Conservation (phyloP, 2,797 vertebrate species). For the Takifugu rubripes region DNA sequence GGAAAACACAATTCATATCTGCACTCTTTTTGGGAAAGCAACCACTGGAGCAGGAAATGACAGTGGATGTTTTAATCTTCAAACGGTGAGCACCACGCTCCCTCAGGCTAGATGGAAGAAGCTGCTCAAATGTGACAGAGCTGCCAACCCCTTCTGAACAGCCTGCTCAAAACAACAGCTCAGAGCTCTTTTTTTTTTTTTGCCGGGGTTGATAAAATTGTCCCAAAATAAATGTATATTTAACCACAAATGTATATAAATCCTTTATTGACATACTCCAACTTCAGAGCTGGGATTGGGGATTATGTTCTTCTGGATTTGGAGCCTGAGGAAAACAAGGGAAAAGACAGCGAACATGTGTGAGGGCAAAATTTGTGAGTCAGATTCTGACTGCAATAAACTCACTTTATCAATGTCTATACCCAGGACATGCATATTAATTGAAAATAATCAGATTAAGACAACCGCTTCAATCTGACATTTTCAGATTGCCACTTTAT, state of each 20-base stretch:
- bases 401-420: slow-evolving; percentile 98
- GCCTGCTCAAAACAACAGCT: slow-evolving; percentile 34
- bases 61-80: slow-evolving; percentile 95
- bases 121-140: slow-evolving; percentile 72
- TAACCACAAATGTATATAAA: slow-evolving; percentile 11
- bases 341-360: slow-evolving; percentile 31
- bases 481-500: slow-evolving; percentile 97
- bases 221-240: slow-evolving; percentile 19
- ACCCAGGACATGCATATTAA: slow-evolving; percentile 96
- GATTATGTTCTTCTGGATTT: slow-evolving; percentile 5
- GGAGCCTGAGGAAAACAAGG: slow-evolving; percentile 23
- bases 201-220: slow-evolving; percentile 23
- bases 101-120: slow-evolving; percentile 76
- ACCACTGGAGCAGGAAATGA: slow-evolving; percentile 89
- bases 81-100: slow-evolving; percentile 83
- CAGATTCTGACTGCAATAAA: slow-evolving; percentile 87
- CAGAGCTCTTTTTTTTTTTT: slow-evolving; percentile 7
- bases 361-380: slow-evolving; percentile 80
- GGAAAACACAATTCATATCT: slow-evolving; percentile 94
- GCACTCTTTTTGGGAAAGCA: slow-evolving; percentile 74
- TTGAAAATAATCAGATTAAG: slow-evolving; percentile 99
- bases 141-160: slow-evolving; percentile 63
- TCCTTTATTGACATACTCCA: slow-evolving; percentile 5
- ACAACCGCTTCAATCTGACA: slow-evolving; percentile 90
- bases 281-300: slow-evolving; percentile 11